phyloP scores from a whole-genome alignment of 2,888 invertebrate genomes.

The Tenodera sinensis region DNA sequence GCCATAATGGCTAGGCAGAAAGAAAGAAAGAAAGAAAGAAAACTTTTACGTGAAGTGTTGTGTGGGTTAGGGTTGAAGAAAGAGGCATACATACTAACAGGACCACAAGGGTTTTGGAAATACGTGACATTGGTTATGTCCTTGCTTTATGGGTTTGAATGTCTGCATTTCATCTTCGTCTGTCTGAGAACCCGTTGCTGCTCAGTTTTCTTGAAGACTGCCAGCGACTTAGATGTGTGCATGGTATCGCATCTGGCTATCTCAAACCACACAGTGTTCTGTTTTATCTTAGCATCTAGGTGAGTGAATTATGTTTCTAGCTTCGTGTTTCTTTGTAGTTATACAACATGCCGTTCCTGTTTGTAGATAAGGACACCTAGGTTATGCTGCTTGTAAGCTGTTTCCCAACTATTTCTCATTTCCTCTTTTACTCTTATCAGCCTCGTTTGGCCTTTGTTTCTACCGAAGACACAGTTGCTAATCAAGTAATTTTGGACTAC shows the following conservation, averaged over 20 bases:
- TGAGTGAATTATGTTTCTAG: neutral
- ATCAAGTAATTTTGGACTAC: no score
- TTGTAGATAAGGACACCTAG: no score
- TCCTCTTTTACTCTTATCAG: no score
- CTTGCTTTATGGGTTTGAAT: neutral
- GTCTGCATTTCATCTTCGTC: neutral
- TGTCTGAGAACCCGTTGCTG: neutral
- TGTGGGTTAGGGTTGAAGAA: neutral
- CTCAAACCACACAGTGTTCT: neutral
- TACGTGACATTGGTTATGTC: conserved; percentile 4
- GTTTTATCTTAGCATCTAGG: neutral
- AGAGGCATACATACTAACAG: neutral
- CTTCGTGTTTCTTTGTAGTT: neutral
- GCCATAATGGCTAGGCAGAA: neutral
- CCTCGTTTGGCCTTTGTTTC: no score
- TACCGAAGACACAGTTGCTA: no score
- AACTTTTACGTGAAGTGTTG: neutral
- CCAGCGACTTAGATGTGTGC: neutral
- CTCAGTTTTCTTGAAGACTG: neutral
- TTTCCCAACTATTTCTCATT: no score
- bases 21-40: neutral
- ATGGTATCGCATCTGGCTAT: neutral
- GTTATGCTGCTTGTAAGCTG: no score
- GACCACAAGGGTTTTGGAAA: neutral
- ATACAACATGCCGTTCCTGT: neutral